A percentile compares a stretch with the other conserved stretches of the same genome.
Evolutionary conservation across 1,140 invertebrate genomes (phyloP).

Genomic region (Tetranychus cinnabarinus): DNA sequence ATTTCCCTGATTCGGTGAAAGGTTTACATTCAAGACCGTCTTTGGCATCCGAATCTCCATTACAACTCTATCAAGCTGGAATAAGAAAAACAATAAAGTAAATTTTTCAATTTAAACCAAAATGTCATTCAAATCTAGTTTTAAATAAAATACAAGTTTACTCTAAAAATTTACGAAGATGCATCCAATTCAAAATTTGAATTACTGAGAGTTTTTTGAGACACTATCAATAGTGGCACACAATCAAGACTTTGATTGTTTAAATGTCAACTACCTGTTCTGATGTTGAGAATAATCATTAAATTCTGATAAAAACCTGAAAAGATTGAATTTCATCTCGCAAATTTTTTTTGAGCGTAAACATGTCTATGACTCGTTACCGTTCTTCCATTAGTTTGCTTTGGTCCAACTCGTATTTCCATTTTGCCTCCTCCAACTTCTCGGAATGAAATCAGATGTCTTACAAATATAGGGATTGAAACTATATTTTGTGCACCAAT

Average conservation of each 20-base stretch:
- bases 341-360: too few relatives aligned
- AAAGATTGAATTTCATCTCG: too few relatives aligned
- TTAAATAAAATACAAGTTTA: too few relatives aligned
- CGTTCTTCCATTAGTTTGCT: slow-evolving; percentile 81
- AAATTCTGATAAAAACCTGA: slow-evolving; percentile 29
- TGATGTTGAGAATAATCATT: too few relatives aligned
- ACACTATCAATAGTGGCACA: too few relatives aligned
- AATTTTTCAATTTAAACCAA: too few relatives aligned
- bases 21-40: slow-evolving; percentile 75
- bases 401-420: slow-evolving; percentile 85
- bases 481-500: slow-evolving; percentile 79
- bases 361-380: slow-evolving; percentile 22
- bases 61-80: slow-evolving; percentile 47
- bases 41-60: slow-evolving; percentile 97
- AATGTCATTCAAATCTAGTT: too few relatives aligned
- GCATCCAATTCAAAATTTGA: too few relatives aligned
- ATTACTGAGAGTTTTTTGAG: too few relatives aligned
- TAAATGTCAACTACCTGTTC: too few relatives aligned
- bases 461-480: slow-evolving; percentile 86
- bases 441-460: slow-evolving; percentile 67
- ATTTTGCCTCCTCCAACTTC: slow-evolving; percentile 54
- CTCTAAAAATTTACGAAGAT: too few relatives aligned
- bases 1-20: slow-evolving; percentile 86
- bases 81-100: neutral
- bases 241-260: too few relatives aligned